phyloP scores from a whole-genome alignment of 1,140 invertebrate species.

The Babylonia areolata region DNA sequence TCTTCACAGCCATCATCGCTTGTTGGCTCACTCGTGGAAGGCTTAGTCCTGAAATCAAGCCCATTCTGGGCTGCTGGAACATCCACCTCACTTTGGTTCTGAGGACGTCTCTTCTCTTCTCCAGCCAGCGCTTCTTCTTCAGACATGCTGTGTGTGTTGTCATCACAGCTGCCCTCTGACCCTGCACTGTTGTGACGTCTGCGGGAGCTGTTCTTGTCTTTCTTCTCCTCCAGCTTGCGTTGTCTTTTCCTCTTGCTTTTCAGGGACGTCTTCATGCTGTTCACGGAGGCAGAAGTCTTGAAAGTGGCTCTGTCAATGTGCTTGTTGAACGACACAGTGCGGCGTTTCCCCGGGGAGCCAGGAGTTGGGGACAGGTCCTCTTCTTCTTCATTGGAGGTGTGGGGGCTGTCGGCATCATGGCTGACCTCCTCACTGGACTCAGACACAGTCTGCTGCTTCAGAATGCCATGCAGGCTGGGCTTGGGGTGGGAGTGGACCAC shows the following conservation, averaged over 20 bases:
- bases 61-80: neutral
- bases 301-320: slow-evolving; percentile 69
- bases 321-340: slow-evolving; percentile 72
- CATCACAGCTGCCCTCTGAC: slow-evolving; percentile 60
- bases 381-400: slow-evolving; percentile 42
- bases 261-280: slow-evolving; percentile 68
- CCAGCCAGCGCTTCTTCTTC: slow-evolving; percentile 37
- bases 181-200: slow-evolving; percentile 60
- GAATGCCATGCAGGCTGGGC: slow-evolving; percentile 70
- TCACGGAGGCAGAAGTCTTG: slow-evolving; percentile 64
- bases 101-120: neutral
- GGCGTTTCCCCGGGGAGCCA: slow-evolving; percentile 47
- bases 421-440: slow-evolving; percentile 74
- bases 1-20: neutral
- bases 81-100: neutral
- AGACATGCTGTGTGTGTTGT: slow-evolving; percentile 37
- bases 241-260: slow-evolving; percentile 69
- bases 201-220: slow-evolving; percentile 41
- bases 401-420: slow-evolving; percentile 43
- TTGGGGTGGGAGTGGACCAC: slow-evolving; percentile 62
- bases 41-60: slow-evolving; percentile 46
- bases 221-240: slow-evolving; percentile 67
- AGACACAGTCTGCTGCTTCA: slow-evolving; percentile 73
- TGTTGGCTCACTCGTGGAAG: slow-evolving; percentile 38
- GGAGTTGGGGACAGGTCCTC: slow-evolving; percentile 43